phyloP scores from a whole-genome alignment of 2,113 vertebrate genomes.

The Channa maculata region DNA sequence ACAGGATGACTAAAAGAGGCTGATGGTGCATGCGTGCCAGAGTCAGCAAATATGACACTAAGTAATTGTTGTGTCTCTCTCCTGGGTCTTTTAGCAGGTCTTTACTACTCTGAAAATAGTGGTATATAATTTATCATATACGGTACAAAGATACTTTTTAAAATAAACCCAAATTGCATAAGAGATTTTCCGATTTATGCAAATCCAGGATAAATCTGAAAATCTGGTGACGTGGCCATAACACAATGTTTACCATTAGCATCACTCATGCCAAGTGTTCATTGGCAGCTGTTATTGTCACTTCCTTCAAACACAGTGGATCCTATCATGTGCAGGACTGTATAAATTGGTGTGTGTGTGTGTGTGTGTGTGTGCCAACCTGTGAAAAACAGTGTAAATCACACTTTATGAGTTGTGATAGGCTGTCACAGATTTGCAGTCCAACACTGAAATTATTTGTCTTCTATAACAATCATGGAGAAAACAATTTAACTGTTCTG shows the following conservation, averaged over 20 bases:
- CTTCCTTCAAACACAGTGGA: constrained; percentile 2
- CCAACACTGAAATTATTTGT: constrained; percentile 25
- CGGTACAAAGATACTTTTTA: neutral
- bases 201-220: neutral
- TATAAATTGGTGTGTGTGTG: neutral
- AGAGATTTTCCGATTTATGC: neutral
- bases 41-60: constrained; percentile 55
- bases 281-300: constrained; percentile 18
- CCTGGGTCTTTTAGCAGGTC: constrained; percentile 7
- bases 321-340: neutral
- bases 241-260: neutral
- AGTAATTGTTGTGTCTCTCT: constrained; percentile 17
- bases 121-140: neutral
- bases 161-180: neutral
- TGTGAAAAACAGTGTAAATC: constrained; percentile 36
- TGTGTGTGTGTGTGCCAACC: constrained; percentile 8
- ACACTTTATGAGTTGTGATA: constrained; percentile 18
- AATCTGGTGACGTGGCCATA: neutral
- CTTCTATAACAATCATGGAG: too few relatives aligned
- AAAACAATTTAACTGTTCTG: too few relatives aligned
- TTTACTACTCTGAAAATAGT: neutral
- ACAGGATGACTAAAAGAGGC: constrained; percentile 44
- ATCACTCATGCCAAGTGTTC: constrained; percentile 4
- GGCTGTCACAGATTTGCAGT: constrained; percentile 16
- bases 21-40: constrained; percentile 38